phyloP scores from a whole-genome alignment of 2,888 invertebrate species.

The Drosophila cognata region DNA sequence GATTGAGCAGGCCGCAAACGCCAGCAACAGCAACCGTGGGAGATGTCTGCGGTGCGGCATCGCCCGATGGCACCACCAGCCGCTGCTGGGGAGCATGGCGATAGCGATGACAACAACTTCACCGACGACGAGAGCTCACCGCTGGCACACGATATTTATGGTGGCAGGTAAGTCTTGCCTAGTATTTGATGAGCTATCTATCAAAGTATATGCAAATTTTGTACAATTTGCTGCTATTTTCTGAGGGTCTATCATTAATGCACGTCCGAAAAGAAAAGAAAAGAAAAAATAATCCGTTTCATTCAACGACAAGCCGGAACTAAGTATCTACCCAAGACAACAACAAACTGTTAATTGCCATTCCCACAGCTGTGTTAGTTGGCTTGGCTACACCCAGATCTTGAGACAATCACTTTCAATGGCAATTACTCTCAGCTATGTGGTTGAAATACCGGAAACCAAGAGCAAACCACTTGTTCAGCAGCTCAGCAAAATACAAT shows the following conservation, averaged over 20 bases:
- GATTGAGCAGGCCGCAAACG: conserved; percentile 23
- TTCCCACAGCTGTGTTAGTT: conserved; percentile 44
- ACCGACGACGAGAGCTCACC: conserved; percentile 95
- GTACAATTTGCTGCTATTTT: background rate
- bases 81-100: conserved; percentile 83
- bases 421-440: conserved; percentile 32
- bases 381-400: conserved; percentile 33
- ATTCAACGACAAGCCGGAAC: conserved; percentile 58
- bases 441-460: conserved; percentile 60
- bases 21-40: conserved; percentile 73
- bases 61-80: conserved; percentile 86
- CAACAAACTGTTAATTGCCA: conserved; percentile 43
- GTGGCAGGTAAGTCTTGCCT: conserved; percentile 90
- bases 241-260: conserved; percentile 16
- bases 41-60: conserved; percentile 88
- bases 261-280: background rate
- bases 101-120: conserved; percentile 91
- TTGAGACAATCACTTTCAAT: conserved; percentile 62
- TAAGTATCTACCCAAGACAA: conserved; percentile 26
- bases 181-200: conserved; percentile 1
- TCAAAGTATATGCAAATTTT: conserved; percentile 60
- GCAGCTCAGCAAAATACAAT: background rate
- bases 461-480: conserved; percentile 9
- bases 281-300: background rate
- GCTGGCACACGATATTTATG: conserved; percentile 94